Percentiles rank a stretch among this genome's conserved stretches.
Conservation (phyloP, 1,140 invertebrate species). For the Drosophila lacteicornis region DNA sequence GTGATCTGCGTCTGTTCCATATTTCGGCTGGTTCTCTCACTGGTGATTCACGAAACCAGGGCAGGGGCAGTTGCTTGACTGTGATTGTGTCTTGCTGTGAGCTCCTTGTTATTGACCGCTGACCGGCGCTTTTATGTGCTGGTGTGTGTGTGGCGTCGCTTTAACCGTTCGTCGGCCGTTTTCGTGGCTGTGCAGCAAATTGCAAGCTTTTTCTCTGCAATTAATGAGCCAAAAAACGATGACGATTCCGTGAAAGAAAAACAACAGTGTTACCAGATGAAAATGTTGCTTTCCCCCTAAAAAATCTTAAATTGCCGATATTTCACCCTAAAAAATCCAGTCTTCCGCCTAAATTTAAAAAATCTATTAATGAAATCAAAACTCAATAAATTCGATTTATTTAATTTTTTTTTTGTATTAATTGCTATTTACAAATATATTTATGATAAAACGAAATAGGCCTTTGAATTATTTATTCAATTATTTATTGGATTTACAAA, state of each 20-base stretch:
- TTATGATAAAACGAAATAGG: too few species aligned
- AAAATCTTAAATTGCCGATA: too few species aligned
- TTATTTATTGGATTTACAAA: too few species aligned
- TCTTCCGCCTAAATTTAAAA: too few species aligned
- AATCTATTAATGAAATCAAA: too few species aligned
- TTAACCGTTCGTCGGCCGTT: slow-evolving; percentile 4
- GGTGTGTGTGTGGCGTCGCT: not conserved
- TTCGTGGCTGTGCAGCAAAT: slow-evolving; percentile 16
- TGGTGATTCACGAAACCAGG: slow-evolving; percentile 73
- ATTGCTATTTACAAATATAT: too few species aligned
- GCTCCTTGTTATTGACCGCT: slow-evolving; percentile 4
- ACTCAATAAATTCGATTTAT: too few species aligned
- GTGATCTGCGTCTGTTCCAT: slow-evolving; percentile 89
- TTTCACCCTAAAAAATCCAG: too few species aligned
- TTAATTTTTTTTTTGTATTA: too few species aligned
- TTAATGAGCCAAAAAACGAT: slow-evolving; percentile 36
- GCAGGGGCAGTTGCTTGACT: slow-evolving; percentile 54
- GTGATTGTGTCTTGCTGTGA: slow-evolving; percentile 14
- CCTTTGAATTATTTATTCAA: too few species aligned
- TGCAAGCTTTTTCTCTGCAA: slow-evolving; percentile 22
- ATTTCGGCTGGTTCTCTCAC: slow-evolving; percentile 37
- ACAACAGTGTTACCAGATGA: not conserved
- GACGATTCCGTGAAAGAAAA: slow-evolving; percentile 31
- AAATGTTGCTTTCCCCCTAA: too few species aligned
- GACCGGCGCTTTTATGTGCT: not conserved